Evolutionary conservation across 2,888 invertebrate genomes (phyloP), one percentile per base, ranked within the genome.

Genomic region (Chelonus formosanus): DNA sequence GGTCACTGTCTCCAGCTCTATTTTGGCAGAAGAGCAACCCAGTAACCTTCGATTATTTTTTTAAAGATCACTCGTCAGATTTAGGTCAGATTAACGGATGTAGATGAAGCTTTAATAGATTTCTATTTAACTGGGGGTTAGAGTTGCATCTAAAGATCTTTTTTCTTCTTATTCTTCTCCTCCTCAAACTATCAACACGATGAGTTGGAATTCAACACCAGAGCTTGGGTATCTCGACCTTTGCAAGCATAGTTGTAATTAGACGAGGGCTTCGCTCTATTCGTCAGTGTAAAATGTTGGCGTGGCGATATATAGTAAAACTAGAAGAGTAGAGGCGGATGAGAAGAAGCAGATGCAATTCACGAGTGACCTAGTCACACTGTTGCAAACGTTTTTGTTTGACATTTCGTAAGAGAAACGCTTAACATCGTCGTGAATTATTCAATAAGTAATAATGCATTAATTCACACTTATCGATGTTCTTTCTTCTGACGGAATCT

Each of bases 391-490:
- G 67, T 71, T 67, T 65, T 64, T 67, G 48, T 68, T 71, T 77
- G 75, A 76, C 75, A 77, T 79, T 79, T 78, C 79, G 78, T 75
- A 79, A 79, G 66, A 58, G 67, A 56, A 65, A 53, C 57, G 44
- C 32, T 55, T 8, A 20, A 20, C 20, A 20, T 20, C 20, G 1
- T 20, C 20, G 20, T 20, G 20, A 20, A 20, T 20, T 20, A 20
- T 20, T 20, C 20, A 20, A 20, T 20, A 20, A 20, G 20, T 20
- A 20, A 20, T 20, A 20, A 20, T 20, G 20, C 20, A 20, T 20
- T 20, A 20, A 20, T 20, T 2, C 20, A 20, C 20, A 20, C 20
- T 20, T 20, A 20, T 20, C 20, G 20, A 20, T 20, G 2, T 20
- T 20, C 20, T 20, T 20, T 20, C 20, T 20, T 20, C 20, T 20